Conservation (phyloP, 2,797 vertebrate genomes). For the Myotis daubentonii region DNA sequence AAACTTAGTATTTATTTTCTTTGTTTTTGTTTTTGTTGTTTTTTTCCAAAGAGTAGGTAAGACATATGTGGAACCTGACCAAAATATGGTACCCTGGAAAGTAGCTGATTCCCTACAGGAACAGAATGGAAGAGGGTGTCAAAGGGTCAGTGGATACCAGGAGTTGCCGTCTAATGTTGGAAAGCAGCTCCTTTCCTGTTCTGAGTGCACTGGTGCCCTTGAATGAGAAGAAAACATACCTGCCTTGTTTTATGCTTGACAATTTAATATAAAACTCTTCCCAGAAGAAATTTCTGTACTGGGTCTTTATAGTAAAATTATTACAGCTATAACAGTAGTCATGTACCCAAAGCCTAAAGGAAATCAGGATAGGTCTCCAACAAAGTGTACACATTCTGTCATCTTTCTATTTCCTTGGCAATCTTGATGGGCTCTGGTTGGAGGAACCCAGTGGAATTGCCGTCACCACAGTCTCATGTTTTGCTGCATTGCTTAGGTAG, state of each 20-base stretch:
- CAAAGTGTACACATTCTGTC: background rate
- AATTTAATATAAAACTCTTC: conserved; percentile 46
- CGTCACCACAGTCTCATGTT: background rate
- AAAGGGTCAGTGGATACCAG: conserved; percentile 49
- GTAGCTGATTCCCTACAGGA: background rate
- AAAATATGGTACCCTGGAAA: conserved; percentile 41
- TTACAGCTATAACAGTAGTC: conserved; percentile 17
- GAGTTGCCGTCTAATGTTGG: conserved; percentile 19
- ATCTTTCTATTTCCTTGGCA: conserved; percentile 24
- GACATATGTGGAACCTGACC: background rate
- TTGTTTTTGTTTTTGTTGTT: background rate
- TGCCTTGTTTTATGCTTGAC: conserved; percentile 8
- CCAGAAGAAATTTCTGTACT: conserved; percentile 33
- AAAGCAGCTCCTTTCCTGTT: conserved; percentile 27
- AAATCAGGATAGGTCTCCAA: conserved; percentile 34
- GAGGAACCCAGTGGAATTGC: conserved; percentile 5
- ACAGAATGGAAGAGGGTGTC: conserved; percentile 37
- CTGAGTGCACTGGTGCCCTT: background rate
- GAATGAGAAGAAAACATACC: background rate
- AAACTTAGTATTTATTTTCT: background rate
- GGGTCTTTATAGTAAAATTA: conserved; percentile 44
- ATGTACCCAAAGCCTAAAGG: conserved; percentile 19
- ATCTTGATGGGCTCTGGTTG: background rate
- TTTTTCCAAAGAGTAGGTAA: background rate
- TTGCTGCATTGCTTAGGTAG: background rate